Percentiles rank a stretch among this genome's conserved stretches.
Conservation (phyloP, 64 coral and sea anemone genomes). For the Trachythela sp. region DNA sequence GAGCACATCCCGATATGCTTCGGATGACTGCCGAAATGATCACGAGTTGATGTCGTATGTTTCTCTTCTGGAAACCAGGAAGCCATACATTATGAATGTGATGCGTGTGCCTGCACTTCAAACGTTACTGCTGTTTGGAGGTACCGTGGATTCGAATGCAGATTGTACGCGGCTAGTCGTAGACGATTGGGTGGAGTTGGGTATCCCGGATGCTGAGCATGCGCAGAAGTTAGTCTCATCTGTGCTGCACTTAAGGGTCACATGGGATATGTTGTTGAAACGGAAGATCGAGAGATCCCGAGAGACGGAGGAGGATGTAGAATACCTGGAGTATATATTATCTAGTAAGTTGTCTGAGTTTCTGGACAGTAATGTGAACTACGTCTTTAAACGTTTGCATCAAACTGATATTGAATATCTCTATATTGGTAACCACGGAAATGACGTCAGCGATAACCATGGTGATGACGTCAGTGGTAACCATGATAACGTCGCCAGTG, state of each 20-base stretch:
- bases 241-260: conserved; percentile 68
- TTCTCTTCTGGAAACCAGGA: conserved; percentile 88
- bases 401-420: neutral
- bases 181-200: conserved; percentile 81
- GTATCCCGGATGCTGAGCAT: conserved; percentile 49
- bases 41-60: conserved; percentile 86
- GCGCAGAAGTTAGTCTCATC: conserved; percentile 65
- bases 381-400: neutral
- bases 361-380: conserved; percentile 70
- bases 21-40: conserved; percentile 21
- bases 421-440: neutral
- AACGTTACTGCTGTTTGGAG: conserved; percentile 78
- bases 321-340: conserved; percentile 32
- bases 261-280: conserved; percentile 57
- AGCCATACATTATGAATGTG: conserved; percentile 93
- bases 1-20: neutral
- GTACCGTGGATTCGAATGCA: conserved; percentile 75
- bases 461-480: conserved; percentile 39
- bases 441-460: neutral
- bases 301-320: conserved; percentile 68
- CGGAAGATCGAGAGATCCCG: conserved; percentile 25
- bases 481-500: too few species aligned
- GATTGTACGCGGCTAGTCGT: conserved; percentile 76
- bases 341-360: conserved; percentile 84
- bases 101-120: conserved; percentile 97